Evolutionary conservation across 2,888 invertebrate genomes (phyloP), one percentile per base, ranked within the genome.

Genomic region (Lysandra coridon): DNA sequence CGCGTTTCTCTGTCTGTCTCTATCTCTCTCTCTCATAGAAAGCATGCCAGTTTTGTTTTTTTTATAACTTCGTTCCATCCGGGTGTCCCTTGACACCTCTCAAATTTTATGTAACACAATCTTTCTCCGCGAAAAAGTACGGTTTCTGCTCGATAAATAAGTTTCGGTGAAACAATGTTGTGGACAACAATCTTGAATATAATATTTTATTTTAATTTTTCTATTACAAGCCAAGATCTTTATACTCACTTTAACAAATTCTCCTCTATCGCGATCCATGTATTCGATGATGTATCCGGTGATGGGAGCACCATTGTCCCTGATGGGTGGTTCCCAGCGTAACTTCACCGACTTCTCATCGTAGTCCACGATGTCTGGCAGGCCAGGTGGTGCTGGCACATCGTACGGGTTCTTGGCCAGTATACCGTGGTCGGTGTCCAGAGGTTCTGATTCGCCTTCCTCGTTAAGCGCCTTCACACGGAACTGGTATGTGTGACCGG

Each of bases 371-470:
- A 98, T 97, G 89, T 98, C 98, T 1, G 98, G 98, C 62, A 98
- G 92, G n/a, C 98, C 98, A 80, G 98, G 98, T 1, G 98, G 96
- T 0, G 97, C 96, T 10, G 98, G 97, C 78, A 97, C 95, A 90
- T 98, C 99, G 92, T 96, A 99, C 33, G 99, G 99, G 96, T 99
- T 99, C 95, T 99, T 99, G 79, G 99, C 99, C 14, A 99, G 91
- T 80, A 97, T 97, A 0, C 98, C 96, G 60, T 96, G 96, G 85
- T 98, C 98, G 0, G 98, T 98, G 83, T 98, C 98, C 75, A 99
- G 92, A 6, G 99, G 99, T 85, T 99, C 99, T 0, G 99, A 99
- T 90, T 98, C 98, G 4, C 99, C 99, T 90, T 99, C 98, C 87
- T 98, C 98, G 90, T 99, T 99, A 12, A 98, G 96, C 7, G 99